Conservation (phyloP, 2,888 invertebrate genomes). For the Drosophila ezoana region DNA sequence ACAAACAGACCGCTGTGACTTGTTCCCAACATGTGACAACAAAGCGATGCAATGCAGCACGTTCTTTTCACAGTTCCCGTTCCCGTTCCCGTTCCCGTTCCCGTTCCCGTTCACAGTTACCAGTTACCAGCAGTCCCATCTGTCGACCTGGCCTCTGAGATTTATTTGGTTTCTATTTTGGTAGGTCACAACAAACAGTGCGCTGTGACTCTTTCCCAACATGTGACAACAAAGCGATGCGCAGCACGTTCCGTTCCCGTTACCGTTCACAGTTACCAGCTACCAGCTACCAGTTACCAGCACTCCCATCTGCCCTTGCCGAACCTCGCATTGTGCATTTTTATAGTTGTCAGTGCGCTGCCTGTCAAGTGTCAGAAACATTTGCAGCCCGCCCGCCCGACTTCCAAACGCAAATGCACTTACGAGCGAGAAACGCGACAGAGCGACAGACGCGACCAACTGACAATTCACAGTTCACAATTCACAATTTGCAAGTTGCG, state of each 20-base stretch:
- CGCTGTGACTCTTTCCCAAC: conserved; percentile 1
- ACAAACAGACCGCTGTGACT: conserved; percentile 4
- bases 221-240: conserved; percentile 12
- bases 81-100: too few species aligned
- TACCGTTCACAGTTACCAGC: conserved; percentile 1
- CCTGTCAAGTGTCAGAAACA: conserved; percentile 81
- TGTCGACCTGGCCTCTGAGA: conserved; percentile 13
- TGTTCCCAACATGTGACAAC: conserved; percentile 17
- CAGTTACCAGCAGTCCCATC: conserved; percentile 14
- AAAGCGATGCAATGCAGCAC: background rate
- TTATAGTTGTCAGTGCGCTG: conserved; percentile 75
- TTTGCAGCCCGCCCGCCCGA: conserved; percentile 57
- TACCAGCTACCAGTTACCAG: conserved; percentile 6
- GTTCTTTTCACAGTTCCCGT: background rate
- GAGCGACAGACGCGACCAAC: conserved; percentile 9
- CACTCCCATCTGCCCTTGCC: conserved; percentile 27
- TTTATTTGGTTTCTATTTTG: conserved; percentile 50
- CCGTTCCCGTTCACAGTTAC: background rate
- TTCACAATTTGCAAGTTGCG: conserved; percentile 49
- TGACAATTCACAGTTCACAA: conserved; percentile 29
- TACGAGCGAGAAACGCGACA: conserved; percentile 39
- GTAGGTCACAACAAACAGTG: conserved; percentile 25
- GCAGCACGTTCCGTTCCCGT: too few species aligned
- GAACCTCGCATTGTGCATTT: conserved; percentile 48
- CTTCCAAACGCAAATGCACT: conserved; percentile 72